Evolutionary conservation across 2,888 invertebrate genomes (phyloP), one percentile per base, ranked within the genome.

Genomic region (Oligia latruncula): DNA sequence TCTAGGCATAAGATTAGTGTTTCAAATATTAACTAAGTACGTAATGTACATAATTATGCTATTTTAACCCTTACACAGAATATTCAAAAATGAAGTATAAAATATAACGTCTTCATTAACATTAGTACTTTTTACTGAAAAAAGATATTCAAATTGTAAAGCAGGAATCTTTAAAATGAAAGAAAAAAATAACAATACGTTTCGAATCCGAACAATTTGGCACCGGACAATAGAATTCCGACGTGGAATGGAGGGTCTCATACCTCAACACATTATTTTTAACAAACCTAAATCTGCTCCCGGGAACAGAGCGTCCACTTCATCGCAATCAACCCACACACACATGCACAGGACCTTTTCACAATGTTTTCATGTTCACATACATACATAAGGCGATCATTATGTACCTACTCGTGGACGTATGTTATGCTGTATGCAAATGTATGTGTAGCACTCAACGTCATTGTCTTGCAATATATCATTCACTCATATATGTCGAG

Each of bases 181-280:
- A 66, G 35, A 49, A 84, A 49, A 80, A 71, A 68, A 71, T 35
- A 83, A 83, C 55, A 85, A 81, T 74, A 76, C 67, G 29, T 85
- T 85, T 65, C 8, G n/a, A 64, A 75, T 74, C 72, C 62, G 67
- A 74, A 72, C 68, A 85, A 81, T 88, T 88, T 85, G 86, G 55
- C 71, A 23, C 29, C 64, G 70, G 68, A 88, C 82, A 88, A 88
- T 86, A 77, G 86, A 85, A 88, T 75, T 72, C 65, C 52, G 66
- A 72, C 62, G 46, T 67, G 20, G 77, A 72, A 85, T 74, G 35
- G 64, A 70, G 74, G 81, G 71, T 23, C 65, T 72, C 73, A 81
- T 85, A 67, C 74, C 74, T 23, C 85, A 84, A 87, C 74, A 85
- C 72, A 87, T 87, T 87, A 84, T 80, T 87, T 84, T 84, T 87